Evolutionary conservation across 2,888 invertebrate species (phyloP).

Genomic region (Petrolisthes manimaculis): DNA sequence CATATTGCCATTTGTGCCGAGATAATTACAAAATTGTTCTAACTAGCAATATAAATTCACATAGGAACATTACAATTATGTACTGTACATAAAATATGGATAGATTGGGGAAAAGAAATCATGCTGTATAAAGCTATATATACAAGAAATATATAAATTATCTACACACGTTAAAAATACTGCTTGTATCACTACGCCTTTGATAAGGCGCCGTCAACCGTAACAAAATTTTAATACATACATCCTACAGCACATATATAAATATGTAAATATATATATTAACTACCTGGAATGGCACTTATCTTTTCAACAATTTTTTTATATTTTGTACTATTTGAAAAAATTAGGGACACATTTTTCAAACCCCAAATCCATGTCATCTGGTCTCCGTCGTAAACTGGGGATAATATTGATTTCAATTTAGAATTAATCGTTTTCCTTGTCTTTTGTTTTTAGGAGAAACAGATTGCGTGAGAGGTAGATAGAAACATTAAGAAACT

Average conservation of each 20-base stretch:
- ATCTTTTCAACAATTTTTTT: slow-evolving; percentile 33
- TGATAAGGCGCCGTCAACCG: not conserved
- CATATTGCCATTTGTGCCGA: slow-evolving; percentile 9
- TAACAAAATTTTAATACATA: slow-evolving; percentile 12
- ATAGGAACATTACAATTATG: slow-evolving; percentile 15
- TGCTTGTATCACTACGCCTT: slow-evolving; percentile 45
- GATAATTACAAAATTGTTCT: slow-evolving; percentile 12
- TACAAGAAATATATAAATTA: slow-evolving; percentile 43
- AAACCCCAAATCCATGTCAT: too few relatives aligned
- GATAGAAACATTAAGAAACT: too few relatives aligned
- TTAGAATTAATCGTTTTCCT: too few relatives aligned
- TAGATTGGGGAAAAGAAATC: not conserved
- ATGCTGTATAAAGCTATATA: slow-evolving; percentile 32
- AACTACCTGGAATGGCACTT: slow-evolving; percentile 49
- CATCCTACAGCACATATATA: slow-evolving; percentile 26
- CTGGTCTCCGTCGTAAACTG: too few relatives aligned
- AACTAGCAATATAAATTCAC: slow-evolving; percentile 16
- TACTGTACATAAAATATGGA: slow-evolving; percentile 12
- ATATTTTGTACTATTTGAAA: slow-evolving; percentile 37
- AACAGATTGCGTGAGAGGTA: too few relatives aligned
- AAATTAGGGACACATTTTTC: not conserved
- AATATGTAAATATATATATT: slow-evolving; percentile 36
- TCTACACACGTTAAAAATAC: slow-evolving; percentile 41
- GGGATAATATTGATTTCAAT: too few relatives aligned
- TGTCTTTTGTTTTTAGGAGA: too few relatives aligned